phyloP scores from a whole-genome alignment of 1,140 invertebrate species.

The Muscidifurax raptorellus region DNA sequence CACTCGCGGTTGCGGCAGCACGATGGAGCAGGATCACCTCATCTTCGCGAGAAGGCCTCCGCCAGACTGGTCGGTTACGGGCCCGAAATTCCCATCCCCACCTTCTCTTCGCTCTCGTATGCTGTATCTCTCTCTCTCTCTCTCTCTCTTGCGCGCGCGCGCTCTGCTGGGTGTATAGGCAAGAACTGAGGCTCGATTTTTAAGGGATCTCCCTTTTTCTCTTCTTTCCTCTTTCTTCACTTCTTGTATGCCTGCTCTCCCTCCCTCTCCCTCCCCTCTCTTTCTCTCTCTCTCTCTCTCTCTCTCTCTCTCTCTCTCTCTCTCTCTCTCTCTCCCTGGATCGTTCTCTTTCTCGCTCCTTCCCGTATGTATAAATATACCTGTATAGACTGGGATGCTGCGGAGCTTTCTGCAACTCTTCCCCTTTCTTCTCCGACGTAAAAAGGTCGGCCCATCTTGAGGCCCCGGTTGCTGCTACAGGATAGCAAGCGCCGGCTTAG shows the following conservation, averaged over 20 bases:
- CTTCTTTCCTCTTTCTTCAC: conserved; percentile 57
- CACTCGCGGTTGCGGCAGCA: conserved; percentile 34
- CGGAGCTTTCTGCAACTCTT: conserved; percentile 49
- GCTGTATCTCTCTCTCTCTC: conserved; percentile 45
- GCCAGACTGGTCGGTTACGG: conserved; percentile 73
- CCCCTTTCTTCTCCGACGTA: conserved; percentile 62
- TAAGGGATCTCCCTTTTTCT: conserved; percentile 72
- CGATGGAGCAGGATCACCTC: conserved; percentile 66
- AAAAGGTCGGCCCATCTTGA: conserved; percentile 65
- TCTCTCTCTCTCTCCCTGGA: neutral
- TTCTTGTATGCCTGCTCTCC: conserved; percentile 45
- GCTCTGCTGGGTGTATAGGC: neutral
- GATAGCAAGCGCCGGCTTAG: conserved; percentile 53
- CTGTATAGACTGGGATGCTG: neutral
- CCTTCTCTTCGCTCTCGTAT: conserved; percentile 54
- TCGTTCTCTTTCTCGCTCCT: neutral
- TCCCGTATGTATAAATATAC: neutral
- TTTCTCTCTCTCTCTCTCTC: conserved; percentile 37
- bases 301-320: conserved; percentile 2
- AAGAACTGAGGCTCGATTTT: conserved; percentile 68
- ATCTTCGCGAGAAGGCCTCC: conserved; percentile 71
- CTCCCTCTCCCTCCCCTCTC: conserved; percentile 37
- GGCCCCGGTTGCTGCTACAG: conserved; percentile 45
- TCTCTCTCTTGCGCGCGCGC: neutral
- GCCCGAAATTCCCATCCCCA: conserved; percentile 75